Conservation (phyloP, 2,113 vertebrate species). For the Sclerurus mexicanus region DNA sequence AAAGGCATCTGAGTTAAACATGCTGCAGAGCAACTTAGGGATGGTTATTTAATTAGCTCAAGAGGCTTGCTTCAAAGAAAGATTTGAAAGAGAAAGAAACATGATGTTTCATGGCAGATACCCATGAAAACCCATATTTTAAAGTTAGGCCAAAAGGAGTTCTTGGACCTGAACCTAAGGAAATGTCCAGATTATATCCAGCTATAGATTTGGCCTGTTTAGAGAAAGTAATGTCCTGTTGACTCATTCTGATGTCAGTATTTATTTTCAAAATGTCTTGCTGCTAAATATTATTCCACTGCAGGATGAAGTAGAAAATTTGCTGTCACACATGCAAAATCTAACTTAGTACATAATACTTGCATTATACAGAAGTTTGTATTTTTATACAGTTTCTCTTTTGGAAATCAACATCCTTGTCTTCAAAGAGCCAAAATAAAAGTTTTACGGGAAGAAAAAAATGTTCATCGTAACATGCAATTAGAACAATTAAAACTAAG, state of each 20-base stretch:
- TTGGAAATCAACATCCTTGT: background rate
- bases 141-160: background rate
- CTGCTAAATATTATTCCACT: background rate
- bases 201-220: background rate
- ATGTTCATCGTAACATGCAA: background rate
- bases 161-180: background rate
- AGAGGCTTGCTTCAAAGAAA: background rate
- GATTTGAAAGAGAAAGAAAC: background rate
- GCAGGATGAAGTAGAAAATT: background rate
- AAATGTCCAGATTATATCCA: background rate
- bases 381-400: background rate
- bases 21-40: background rate
- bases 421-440: background rate
- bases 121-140: background rate
- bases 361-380: background rate
- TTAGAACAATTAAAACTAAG: constrained; percentile 23
- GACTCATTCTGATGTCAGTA: background rate
- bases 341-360: background rate
- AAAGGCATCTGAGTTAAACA: background rate
- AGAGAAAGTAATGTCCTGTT: background rate
- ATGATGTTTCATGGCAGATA: background rate
- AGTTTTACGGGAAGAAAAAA: background rate
- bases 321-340: background rate
- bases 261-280: background rate
- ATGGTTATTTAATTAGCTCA: background rate